A percentile compares a stretch with the other conserved stretches of the same genome.
These are phyloP conservation scores for Tenualosa thibaudeaui DNA, from an alignment of 2,797 vertebrate genomes.

Conservation along the genomic window DNA sequence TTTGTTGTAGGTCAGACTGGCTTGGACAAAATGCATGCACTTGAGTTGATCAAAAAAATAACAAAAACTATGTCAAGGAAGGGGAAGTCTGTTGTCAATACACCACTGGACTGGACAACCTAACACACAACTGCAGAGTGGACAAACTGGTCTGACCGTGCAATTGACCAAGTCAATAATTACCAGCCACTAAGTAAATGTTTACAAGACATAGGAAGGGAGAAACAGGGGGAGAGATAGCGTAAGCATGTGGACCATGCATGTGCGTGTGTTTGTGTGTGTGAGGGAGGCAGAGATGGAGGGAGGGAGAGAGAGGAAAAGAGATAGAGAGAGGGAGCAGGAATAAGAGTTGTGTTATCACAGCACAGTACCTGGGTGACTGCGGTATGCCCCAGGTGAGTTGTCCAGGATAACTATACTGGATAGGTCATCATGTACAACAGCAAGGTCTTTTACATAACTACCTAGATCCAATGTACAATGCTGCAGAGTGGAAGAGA, in stretches of 20 bases:
- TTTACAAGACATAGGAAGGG: neutral
- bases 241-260: no score
- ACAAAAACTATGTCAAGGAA: neutral
- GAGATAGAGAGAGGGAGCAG: neutral
- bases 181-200: neutral
- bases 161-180: conserved; percentile 3
- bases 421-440: conserved; percentile 79
- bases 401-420: conserved; percentile 84
- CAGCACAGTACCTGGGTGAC: conserved; percentile 75
- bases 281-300: neutral
- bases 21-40: neutral
- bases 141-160: neutral
- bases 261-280: no score
- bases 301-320: neutral
- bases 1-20: neutral
- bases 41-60: neutral
- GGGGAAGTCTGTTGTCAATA: neutral
- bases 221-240: neutral
- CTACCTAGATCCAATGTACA: conserved; percentile 84
- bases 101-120: neutral
- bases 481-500: conserved; percentile 64
- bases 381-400: conserved; percentile 81
- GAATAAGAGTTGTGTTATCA: neutral
- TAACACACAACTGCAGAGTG: neutral
- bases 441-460: conserved; percentile 82